phyloP scores from a whole-genome alignment of 2,888 invertebrate genomes.

The Timandra comae region DNA sequence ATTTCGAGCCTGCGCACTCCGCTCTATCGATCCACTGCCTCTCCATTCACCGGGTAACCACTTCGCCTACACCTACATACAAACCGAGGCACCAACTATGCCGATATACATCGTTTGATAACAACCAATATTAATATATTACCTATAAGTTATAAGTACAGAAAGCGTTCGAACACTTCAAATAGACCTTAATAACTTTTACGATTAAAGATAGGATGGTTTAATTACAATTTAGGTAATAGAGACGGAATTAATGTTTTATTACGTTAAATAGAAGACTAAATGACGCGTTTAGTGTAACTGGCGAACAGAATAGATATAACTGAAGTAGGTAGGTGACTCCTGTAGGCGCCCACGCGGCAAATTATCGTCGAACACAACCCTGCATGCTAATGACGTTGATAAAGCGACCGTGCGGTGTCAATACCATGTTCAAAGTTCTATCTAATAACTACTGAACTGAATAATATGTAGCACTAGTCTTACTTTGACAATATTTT shows the following conservation, averaged over 20 bases:
- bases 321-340: slow-evolving; percentile 17
- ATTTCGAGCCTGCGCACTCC: slow-evolving; percentile 60
- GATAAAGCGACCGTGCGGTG: slow-evolving; percentile 29
- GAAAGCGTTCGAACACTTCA: slow-evolving; percentile 49
- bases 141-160: too few species aligned
- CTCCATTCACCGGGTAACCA: slow-evolving; percentile 58
- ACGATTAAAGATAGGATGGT: too few species aligned
- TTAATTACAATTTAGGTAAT: too few species aligned
- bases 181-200: too few species aligned
- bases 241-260: too few species aligned
- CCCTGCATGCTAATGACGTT: slow-evolving; percentile 64
- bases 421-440: slow-evolving; percentile 4
- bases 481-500: too few species aligned
- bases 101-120: slow-evolving; percentile 64
- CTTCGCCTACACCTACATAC: slow-evolving; percentile 65
- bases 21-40: slow-evolving; percentile 62
- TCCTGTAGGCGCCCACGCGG: slow-evolving; percentile 45
- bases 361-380: slow-evolving; percentile 48
- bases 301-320: too few species aligned
- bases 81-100: slow-evolving; percentile 46
- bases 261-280: too few species aligned
- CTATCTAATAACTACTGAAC: too few species aligned
- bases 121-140: slow-evolving; percentile 56
- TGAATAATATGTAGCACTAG: too few species aligned
- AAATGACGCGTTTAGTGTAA: slow-evolving; percentile 31